phyloP scores from a whole-genome alignment of 1,140 invertebrate genomes.

The Panonychus citri region DNA sequence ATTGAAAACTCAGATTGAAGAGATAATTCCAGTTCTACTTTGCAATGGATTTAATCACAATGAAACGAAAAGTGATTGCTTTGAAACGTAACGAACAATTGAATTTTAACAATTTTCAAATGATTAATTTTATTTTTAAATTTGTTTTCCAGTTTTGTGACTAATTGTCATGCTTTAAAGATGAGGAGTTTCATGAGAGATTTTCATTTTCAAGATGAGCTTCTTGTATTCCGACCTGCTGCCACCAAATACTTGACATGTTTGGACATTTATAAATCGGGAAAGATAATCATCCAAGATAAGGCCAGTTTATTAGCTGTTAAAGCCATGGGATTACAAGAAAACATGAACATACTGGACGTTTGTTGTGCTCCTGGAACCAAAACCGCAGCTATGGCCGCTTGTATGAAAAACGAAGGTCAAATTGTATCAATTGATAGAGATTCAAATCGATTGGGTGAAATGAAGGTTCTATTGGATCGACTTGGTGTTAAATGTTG shows the following conservation, averaged over 20 bases:
- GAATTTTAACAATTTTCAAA: not conserved
- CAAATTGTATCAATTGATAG: conserved; percentile 19
- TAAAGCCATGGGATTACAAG: conserved; percentile 40
- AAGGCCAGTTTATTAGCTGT: conserved; percentile 65
- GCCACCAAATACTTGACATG: not conserved
- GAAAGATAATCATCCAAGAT: not conserved
- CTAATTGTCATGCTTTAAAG: not conserved
- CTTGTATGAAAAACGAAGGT: conserved; percentile 50
- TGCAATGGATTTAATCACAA: not conserved
- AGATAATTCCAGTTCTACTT: not conserved
- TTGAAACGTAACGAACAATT: not conserved
- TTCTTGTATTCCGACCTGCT: not conserved
- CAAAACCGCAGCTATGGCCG: conserved; percentile 72
- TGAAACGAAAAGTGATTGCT: not conserved
- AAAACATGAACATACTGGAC: conserved; percentile 49
- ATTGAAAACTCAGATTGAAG: not conserved
- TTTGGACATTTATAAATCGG: not conserved
- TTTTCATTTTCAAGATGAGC: not conserved
- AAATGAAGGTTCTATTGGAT: too few relatives aligned
- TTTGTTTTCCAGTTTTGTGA: not conserved
- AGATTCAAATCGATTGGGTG: conserved; percentile 2
- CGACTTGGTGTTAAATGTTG: conserved; percentile 39
- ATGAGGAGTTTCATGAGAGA: not conserved
- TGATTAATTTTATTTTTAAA: not conserved
- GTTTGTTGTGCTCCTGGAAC: conserved; percentile 89